phyloP scores from a whole-genome alignment of 1,140 invertebrate species.

The Schmidtea mediterranea region DNA sequence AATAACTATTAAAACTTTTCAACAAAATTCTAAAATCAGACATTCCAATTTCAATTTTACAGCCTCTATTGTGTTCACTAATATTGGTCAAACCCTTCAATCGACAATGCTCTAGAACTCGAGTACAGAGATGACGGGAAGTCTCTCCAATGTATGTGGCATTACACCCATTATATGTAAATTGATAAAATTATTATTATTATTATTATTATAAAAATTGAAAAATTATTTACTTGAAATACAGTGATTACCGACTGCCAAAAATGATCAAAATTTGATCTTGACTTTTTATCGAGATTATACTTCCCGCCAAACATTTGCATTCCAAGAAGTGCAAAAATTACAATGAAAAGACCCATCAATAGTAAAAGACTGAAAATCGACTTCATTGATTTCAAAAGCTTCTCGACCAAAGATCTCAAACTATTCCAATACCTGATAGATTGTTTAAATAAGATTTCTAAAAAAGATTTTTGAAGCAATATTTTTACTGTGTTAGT shows the following conservation, averaged over 20 bases:
- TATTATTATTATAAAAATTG: not conserved
- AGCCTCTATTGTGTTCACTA: too few species aligned
- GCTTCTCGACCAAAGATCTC: conserved; percentile 62
- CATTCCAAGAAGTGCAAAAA: conserved; percentile 74
- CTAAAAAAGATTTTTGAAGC: not conserved
- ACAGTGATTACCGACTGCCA: conserved; percentile 31
- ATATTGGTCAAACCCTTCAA: too few species aligned
- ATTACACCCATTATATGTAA: too few species aligned
- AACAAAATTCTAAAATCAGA: too few species aligned
- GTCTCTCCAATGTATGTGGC: too few species aligned
- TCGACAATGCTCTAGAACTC: too few species aligned
- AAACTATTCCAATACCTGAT: conserved; percentile 73
- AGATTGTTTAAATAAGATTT: conserved; percentile 9
- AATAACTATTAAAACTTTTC: too few species aligned
- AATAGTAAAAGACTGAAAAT: conserved; percentile 72
- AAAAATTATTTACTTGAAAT: conserved; percentile 24
- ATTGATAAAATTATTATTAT: too few species aligned
- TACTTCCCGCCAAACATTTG: conserved; percentile 33
- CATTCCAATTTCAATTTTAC: too few species aligned
- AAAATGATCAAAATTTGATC: conserved; percentile 32
- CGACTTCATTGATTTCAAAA: conserved; percentile 85
- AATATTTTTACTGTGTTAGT: conserved; percentile 23
- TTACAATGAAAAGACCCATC: conserved; percentile 83
- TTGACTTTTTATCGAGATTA: conserved; percentile 30
- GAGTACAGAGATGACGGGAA: too few species aligned